Percentiles rank a stretch among this genome's conserved stretches.
Conservation (phyloP, 2,113 vertebrate species). For the Struthio camelus region DNA sequence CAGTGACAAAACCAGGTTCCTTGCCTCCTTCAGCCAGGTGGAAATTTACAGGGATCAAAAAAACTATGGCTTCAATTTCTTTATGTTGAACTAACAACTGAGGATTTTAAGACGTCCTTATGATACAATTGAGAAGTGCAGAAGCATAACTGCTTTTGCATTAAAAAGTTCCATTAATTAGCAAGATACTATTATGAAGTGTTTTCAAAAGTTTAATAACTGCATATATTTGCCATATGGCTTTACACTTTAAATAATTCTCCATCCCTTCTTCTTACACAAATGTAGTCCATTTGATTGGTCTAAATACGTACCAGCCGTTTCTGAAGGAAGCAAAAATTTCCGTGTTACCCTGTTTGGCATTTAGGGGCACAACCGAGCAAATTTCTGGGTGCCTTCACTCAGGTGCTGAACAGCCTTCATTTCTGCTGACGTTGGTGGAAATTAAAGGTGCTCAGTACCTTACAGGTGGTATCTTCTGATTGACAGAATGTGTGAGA, state of each 20-base stretch:
- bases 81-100: conserved; percentile 46
- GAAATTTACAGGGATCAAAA: background rate
- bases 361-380: background rate
- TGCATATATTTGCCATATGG: background rate
- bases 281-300: background rate
- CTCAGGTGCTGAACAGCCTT: background rate
- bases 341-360: background rate
- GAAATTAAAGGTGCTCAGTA: background rate
- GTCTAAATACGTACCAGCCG: background rate
- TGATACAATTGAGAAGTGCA: conserved; percentile 19
- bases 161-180: conserved; percentile 48
- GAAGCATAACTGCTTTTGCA: conserved; percentile 41
- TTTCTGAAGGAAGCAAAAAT: background rate
- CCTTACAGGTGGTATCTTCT: background rate
- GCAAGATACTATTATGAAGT: conserved; percentile 5
- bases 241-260: background rate
- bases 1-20: background rate
- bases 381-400: background rate
- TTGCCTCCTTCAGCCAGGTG: background rate
- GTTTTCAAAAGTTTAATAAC: background rate
- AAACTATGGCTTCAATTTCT: background rate
- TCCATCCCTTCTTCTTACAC: background rate
- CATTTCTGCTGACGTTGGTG: fast-evolving
- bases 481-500: background rate
- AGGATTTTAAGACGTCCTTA: conserved; percentile 37